phyloP scores from a whole-genome alignment of 2,113 vertebrate species.

The Anoplopoma fimbria region DNA sequence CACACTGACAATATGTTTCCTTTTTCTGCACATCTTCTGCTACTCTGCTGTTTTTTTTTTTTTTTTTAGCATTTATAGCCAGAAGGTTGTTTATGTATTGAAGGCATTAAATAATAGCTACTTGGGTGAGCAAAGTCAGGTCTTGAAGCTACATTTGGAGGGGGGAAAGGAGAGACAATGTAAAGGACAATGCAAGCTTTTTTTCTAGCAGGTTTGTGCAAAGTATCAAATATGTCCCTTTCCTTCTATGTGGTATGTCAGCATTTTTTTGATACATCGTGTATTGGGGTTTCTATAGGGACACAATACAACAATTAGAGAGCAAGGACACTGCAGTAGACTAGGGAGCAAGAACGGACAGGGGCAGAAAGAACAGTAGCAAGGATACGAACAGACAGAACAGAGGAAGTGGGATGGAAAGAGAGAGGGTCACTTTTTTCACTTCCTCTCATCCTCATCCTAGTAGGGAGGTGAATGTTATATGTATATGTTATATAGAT shows the following conservation, averaged over 20 bases:
- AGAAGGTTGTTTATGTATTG: background rate
- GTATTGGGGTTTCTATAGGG: constrained; percentile 3
- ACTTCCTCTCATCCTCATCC: background rate
- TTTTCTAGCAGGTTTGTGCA: background rate
- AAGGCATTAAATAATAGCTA: background rate
- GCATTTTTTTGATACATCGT: background rate
- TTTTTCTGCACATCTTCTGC: background rate
- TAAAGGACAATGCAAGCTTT: background rate
- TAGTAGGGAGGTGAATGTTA: no score
- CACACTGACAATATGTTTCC: background rate
- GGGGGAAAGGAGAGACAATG: no score
- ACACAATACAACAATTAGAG: constrained; percentile 10
- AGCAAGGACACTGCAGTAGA: constrained; percentile 62
- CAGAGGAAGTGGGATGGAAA: constrained; percentile 18
- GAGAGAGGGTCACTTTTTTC: constrained; percentile 49
- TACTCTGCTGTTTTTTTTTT: background rate
- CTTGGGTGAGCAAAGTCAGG: background rate
- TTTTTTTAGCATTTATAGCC: background rate
- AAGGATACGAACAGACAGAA: background rate
- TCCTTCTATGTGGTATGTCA: background rate
- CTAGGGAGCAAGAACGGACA: background rate
- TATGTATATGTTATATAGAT: no score
- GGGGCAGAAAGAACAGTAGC: background rate
- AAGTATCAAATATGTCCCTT: background rate
- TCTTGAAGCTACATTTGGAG: background rate